Percentiles rank a stretch among this genome's conserved stretches.
These are phyloP conservation scores for Hylaea fasciaria DNA, from an alignment of 2,888 invertebrate species.

Conservation along the genomic window DNA sequence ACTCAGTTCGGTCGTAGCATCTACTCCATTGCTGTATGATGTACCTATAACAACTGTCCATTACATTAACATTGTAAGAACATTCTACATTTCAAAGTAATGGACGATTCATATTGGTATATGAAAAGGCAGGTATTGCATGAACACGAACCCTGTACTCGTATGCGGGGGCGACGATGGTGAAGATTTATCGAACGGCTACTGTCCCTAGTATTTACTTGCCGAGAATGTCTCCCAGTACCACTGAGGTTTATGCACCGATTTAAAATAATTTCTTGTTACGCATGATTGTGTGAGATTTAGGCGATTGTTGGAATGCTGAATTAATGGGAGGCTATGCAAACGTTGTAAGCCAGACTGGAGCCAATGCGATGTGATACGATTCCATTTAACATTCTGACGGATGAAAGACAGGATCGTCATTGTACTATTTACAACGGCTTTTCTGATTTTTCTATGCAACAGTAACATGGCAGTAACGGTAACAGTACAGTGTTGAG, in stretches of 20 bases:
- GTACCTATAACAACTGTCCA: too few relatives aligned
- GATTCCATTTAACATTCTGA: too few relatives aligned
- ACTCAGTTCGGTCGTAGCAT: too few relatives aligned
- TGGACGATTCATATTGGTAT: conserved; percentile 1
- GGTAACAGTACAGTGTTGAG: too few relatives aligned
- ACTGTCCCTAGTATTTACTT: conserved; percentile 57
- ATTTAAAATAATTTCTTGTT: conserved; percentile 58
- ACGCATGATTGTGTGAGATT: conserved; percentile 35
- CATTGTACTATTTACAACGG: too few relatives aligned
- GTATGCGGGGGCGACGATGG: conserved; percentile 67
- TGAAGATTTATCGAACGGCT: conserved; percentile 73
- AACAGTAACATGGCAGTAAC: too few relatives aligned
- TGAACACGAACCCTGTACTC: conserved; percentile 44
- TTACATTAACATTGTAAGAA: too few relatives aligned
- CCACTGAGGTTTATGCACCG: conserved; percentile 61
- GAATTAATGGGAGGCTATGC: conserved; percentile 4
- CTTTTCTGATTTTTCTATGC: too few relatives aligned
- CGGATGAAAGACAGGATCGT: too few relatives aligned
- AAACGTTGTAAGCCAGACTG: too few relatives aligned
- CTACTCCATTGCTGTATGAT: too few relatives aligned
- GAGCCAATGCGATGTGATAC: too few relatives aligned
- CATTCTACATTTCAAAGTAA: conserved; percentile 1
- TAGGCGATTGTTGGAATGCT: conserved; percentile 16
- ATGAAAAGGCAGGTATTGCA: conserved; percentile 14
- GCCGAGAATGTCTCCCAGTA: conserved; percentile 50